These are phyloP conservation scores for Piezodorus guildinii DNA, from an alignment of 1,140 invertebrate genomes.

Conservation along the genomic window DNA sequence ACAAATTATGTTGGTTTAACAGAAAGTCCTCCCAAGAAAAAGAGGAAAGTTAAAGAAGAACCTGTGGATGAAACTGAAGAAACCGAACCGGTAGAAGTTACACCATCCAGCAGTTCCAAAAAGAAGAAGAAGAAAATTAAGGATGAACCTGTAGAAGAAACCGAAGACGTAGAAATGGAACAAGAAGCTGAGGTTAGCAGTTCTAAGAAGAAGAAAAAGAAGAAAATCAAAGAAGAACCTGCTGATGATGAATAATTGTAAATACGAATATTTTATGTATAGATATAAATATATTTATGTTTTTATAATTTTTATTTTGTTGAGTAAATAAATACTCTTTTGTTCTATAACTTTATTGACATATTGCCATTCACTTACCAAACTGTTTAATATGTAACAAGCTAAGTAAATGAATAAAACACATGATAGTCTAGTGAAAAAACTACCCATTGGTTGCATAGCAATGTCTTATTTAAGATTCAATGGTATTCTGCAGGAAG, in stretches of 20 bases:
- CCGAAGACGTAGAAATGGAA: background rate
- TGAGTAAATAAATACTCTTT: too few species aligned
- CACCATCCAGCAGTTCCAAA: background rate
- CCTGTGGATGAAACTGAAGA: background rate
- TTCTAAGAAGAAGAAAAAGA: conserved; percentile 20
- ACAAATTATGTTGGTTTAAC: background rate
- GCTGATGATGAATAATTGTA: background rate
- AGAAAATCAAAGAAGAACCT: conserved; percentile 20
- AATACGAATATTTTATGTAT: too few species aligned
- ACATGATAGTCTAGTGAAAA: too few species aligned
- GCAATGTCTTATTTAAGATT: too few species aligned
- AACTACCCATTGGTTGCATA: too few species aligned
- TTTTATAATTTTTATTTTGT: too few species aligned
- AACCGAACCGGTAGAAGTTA: background rate
- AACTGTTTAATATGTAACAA: too few species aligned
- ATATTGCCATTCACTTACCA: too few species aligned
- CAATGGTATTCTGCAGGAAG: too few species aligned
- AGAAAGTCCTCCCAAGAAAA: background rate
- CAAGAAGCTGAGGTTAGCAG: conserved; percentile 6
- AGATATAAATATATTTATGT: too few species aligned
- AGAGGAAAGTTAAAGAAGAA: background rate
- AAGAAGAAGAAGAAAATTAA: conserved; percentile 21
- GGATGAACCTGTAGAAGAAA: background rate
- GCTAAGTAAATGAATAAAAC: too few species aligned
- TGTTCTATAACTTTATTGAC: too few species aligned